Percentiles rank a stretch among this genome's conserved stretches.
Evolutionary conservation across 2,113 vertebrate genomes (phyloP).

Genomic region (Muscicapa adusta): DNA sequence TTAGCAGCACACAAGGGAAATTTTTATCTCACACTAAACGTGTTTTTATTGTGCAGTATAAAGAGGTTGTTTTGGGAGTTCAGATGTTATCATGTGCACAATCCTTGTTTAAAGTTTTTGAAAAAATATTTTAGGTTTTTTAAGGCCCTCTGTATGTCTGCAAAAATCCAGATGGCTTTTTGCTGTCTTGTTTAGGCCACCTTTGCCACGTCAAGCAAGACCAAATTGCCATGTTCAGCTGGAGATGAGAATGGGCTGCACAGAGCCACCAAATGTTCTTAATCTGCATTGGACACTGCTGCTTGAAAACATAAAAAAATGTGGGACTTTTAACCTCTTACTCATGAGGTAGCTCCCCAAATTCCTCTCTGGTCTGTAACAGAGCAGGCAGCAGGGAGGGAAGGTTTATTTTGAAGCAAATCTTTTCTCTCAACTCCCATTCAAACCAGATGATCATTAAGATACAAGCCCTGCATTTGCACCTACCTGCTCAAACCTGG

Average conservation of each 20-base stretch:
- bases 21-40: neutral
- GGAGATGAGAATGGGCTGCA: neutral
- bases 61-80: neutral
- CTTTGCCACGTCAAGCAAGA: neutral
- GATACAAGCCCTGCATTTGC: neutral
- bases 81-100: neutral
- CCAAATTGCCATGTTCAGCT: accelerated
- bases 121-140: neutral
- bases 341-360: neutral
- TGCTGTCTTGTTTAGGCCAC: neutral
- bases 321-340: neutral
- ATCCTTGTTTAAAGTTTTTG: neutral
- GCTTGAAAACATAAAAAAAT: neutral
- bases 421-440: neutral
- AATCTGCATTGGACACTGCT: neutral
- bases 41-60: neutral
- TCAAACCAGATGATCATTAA: neutral
- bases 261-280: neutral
- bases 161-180: neutral
- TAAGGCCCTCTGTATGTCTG: neutral
- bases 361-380: neutral
- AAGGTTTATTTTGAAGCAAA: neutral
- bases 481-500: neutral
- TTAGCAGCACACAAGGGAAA: neutral
- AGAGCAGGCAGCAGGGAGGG: neutral